phyloP scores from a whole-genome alignment of 2,113 vertebrate species.

The Regulus satrapa region DNA sequence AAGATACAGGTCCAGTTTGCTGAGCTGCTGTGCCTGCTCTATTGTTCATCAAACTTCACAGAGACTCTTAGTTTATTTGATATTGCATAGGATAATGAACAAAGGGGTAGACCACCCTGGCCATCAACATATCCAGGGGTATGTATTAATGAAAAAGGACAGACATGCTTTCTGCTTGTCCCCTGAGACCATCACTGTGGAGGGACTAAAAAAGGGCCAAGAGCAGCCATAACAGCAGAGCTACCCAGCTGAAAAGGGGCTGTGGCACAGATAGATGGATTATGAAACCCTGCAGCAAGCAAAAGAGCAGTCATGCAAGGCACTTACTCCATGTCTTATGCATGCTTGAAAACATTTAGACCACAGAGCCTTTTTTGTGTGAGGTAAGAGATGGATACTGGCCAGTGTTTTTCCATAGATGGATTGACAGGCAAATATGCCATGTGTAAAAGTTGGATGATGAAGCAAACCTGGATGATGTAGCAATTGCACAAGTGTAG shows the following conservation, averaged over 20 bases:
- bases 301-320: neutral
- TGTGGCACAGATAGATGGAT: neutral
- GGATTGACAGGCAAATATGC: neutral
- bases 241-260: neutral
- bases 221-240: neutral
- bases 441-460: neutral
- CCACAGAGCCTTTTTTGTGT: neutral
- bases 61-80: neutral
- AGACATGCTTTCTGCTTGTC: neutral
- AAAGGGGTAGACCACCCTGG: neutral
- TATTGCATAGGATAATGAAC: neutral
- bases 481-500: neutral
- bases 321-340: neutral
- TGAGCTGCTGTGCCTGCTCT: neutral
- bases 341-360: neutral
- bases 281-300: neutral
- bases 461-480: neutral
- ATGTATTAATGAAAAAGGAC: neutral
- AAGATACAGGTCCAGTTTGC: neutral
- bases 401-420: neutral
- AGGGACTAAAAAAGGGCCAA: neutral
- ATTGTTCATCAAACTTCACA: neutral
- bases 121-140: neutral
- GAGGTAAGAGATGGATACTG: neutral
- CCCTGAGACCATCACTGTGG: neutral